Percentiles rank a stretch among this genome's conserved stretches.
These are phyloP conservation scores for Terrapene triunguis DNA, from an alignment of 2,113 vertebrate species.

Conservation along the genomic window DNA sequence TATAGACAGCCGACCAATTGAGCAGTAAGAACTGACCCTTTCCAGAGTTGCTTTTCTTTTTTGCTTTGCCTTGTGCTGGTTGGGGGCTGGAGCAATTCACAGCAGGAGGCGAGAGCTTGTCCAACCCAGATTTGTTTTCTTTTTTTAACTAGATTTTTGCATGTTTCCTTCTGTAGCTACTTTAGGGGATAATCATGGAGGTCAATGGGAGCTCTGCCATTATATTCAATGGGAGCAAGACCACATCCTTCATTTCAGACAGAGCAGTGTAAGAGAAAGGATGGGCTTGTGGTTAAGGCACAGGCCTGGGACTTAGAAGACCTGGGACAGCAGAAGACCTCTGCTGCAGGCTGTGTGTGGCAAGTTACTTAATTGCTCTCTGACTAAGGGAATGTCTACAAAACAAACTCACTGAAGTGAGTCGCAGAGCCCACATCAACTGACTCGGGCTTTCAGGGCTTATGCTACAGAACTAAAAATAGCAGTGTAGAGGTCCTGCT, in stretches of 20 bases:
- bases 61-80: constrained; percentile 28
- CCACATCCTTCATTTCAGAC: background rate
- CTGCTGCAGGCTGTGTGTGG: background rate
- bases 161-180: constrained; percentile 22
- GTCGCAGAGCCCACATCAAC: background rate
- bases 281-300: background rate
- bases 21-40: constrained; percentile 53
- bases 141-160: constrained; percentile 35
- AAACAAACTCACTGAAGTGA: background rate
- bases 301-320: background rate
- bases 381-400: background rate
- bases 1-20: constrained; percentile 56
- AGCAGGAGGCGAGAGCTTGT: constrained; percentile 43
- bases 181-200: constrained; percentile 9
- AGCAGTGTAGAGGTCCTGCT: background rate
- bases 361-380: background rate
- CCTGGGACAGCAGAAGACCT: background rate
- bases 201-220: background rate
- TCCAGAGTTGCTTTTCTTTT: constrained; percentile 62
- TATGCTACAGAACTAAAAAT: background rate
- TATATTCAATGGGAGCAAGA: accelerated
- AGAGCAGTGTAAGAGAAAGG: background rate
- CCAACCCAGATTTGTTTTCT: constrained; percentile 60
- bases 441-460: background rate
- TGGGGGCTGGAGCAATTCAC: background rate